phyloP scores from a whole-genome alignment of 2,113 vertebrate genomes.

The Dasypus novemcinctus region DNA sequence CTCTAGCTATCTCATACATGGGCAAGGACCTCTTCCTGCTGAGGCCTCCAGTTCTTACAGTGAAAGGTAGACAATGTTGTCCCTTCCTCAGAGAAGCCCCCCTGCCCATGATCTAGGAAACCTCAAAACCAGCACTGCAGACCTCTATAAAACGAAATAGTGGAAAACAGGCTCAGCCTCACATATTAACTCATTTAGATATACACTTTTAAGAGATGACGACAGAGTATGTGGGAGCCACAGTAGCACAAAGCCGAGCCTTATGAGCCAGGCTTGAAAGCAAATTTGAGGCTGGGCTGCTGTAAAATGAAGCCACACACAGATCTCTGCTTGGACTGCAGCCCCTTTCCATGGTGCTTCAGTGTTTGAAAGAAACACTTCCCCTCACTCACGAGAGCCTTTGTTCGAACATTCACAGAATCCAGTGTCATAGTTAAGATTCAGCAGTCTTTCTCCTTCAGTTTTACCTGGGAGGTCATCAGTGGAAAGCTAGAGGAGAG shows the following conservation, averaged over 20 bases:
- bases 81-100: neutral
- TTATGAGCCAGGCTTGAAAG: neutral
- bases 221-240: neutral
- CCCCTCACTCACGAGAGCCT: neutral
- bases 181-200: neutral
- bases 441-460: neutral
- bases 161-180: neutral
- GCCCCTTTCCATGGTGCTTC: neutral
- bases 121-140: neutral
- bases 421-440: neutral
- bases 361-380: neutral
- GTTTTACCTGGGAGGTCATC: neutral
- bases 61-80: neutral
- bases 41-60: neutral
- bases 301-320: neutral
- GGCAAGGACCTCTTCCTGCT: neutral
- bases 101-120: neutral
- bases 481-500: neutral
- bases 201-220: neutral
- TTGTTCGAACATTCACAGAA: neutral
- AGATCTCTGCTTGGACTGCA: neutral
- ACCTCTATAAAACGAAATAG: neutral
- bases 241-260: neutral
- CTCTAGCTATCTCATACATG: neutral
- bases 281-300: neutral